Evolutionary conservation across 2,797 vertebrate species (phyloP).

Genomic region (Halcyon chelicuti): DNA sequence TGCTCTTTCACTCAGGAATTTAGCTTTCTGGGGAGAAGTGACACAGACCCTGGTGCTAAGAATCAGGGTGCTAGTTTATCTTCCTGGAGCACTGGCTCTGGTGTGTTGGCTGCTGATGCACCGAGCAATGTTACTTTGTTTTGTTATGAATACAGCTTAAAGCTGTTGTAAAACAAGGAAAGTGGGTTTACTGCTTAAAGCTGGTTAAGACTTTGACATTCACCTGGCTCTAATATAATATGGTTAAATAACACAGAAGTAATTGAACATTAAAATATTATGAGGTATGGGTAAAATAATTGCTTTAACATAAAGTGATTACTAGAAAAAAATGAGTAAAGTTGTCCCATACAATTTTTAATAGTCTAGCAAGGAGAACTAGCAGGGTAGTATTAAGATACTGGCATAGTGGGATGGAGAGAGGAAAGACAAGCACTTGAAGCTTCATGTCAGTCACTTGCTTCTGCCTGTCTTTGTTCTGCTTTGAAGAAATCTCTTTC

Average conservation of each 20-base stretch:
- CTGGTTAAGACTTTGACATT: neutral
- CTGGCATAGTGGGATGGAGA: rapidly evolving
- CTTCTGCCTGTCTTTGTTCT: neutral
- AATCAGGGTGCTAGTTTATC: neutral
- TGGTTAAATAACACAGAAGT: neutral
- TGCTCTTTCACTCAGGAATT: neutral
- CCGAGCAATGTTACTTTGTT: neutral
- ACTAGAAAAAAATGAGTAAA: neutral
- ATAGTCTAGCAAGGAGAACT: neutral
- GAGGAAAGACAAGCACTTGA: neutral
- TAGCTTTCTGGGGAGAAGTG: neutral
- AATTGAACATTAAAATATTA: neutral
- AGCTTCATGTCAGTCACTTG: neutral
- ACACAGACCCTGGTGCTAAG: neutral
- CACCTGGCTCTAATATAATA: neutral
- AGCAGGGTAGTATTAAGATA: neutral
- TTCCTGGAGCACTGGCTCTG: neutral
- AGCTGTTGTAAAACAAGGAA: neutral
- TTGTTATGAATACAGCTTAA: neutral
- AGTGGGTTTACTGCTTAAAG: neutral
- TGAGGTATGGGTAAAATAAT: no score
- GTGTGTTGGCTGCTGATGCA: neutral
- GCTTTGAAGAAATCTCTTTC: neutral
- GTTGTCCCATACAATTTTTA: neutral
- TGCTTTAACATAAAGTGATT: no score